A percentile compares a stretch with the other conserved stretches of the same genome.
Conservation (phyloP, 2,113 vertebrate species). For the Myotis davidii region DNA sequence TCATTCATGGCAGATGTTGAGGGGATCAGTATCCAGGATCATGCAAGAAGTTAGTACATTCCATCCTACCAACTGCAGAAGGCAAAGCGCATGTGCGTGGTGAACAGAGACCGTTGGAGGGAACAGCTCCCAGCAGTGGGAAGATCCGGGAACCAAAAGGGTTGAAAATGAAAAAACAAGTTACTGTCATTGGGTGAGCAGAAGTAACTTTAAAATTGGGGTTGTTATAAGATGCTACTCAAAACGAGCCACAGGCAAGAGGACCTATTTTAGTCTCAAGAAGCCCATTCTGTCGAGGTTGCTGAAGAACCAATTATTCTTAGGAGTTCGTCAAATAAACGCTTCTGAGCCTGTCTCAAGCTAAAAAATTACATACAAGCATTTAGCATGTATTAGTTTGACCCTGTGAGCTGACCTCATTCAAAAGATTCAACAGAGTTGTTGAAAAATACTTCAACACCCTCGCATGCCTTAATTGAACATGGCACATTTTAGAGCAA, state of each 20-base stretch:
- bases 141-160: conserved; percentile 64
- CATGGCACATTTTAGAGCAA: conserved; percentile 60
- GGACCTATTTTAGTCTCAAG: conserved; percentile 66
- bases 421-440: conserved; percentile 58
- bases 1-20: conserved; percentile 69
- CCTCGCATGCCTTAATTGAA: conserved; percentile 74
- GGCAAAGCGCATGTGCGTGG: conserved; percentile 56
- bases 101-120: conserved; percentile 53
- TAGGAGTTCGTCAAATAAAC: conserved; percentile 61
- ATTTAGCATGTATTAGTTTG: conserved; percentile 81
- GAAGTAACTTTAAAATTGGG: conserved; percentile 38
- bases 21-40: conserved; percentile 63
- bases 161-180: conserved; percentile 49
- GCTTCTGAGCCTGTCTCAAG: background rate
- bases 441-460: conserved; percentile 76
- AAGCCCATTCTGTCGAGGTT: conserved; percentile 64
- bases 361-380: conserved; percentile 76
- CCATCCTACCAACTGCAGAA: conserved; percentile 54
- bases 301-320: conserved; percentile 69
- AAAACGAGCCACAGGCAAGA: conserved; percentile 54
- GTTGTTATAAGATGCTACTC: conserved; percentile 65
- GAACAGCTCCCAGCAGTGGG: conserved; percentile 58
- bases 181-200: conserved; percentile 56
- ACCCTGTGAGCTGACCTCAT: conserved; percentile 64
- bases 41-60: conserved; percentile 64